A percentile compares a stretch with the other conserved stretches of the same genome.
Conservation (phyloP, 1,140 invertebrate genomes). For the Papilio aristodemus region DNA sequence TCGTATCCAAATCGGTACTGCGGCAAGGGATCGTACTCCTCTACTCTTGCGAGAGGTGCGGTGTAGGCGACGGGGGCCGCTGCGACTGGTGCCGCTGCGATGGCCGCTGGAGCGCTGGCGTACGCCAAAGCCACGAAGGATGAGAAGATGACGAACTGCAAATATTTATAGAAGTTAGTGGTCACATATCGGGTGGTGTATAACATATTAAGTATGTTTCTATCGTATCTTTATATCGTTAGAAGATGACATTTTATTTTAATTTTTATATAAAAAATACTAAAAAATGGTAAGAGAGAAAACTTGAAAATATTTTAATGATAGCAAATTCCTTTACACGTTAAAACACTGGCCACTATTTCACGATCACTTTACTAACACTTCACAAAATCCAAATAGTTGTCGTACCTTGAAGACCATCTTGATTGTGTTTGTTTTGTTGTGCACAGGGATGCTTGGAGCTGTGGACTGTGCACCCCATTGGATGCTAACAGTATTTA, state of each 20-base stretch:
- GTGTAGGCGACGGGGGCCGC: conserved; percentile 52
- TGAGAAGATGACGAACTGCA: conserved; percentile 67
- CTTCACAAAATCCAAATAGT: conserved; percentile 59
- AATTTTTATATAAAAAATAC: background rate
- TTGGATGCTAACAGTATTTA: conserved; percentile 69
- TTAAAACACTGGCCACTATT: conserved; percentile 44
- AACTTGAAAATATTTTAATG: background rate
- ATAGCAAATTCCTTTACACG: background rate
- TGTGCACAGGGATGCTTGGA: conserved; percentile 67
- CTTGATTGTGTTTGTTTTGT: conserved; percentile 51
- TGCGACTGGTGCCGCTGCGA: conserved; percentile 61
- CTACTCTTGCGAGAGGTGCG: conserved; percentile 66
- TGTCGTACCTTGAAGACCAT: conserved; percentile 74
- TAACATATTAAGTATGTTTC: background rate
- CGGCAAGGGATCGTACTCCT: conserved; percentile 82
- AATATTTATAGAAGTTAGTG: conserved; percentile 39
- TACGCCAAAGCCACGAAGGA: conserved; percentile 61
- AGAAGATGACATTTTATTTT: background rate
- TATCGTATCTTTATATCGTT: background rate
- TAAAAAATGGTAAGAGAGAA: conserved; percentile 20
- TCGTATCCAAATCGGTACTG: conserved; percentile 83
- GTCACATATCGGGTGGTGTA: background rate
- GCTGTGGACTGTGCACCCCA: conserved; percentile 69
- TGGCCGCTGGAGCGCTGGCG: conserved; percentile 60
- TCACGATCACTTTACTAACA: conserved; percentile 56